Base-by-base conservation (phyloP, 2,888 invertebrate species). In the Sarcophaga subvicina region DNA sequence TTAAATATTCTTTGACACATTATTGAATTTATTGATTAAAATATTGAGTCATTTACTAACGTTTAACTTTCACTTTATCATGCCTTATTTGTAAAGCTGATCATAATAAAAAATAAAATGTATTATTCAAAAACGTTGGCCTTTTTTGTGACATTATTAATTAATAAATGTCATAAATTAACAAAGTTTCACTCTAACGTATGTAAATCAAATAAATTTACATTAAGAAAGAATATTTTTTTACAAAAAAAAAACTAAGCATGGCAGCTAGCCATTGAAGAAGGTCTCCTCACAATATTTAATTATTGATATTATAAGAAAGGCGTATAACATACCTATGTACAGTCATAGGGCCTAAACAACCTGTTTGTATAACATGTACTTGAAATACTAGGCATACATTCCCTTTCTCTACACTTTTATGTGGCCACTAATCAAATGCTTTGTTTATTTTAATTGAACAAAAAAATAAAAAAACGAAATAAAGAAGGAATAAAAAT, bases 111-210 rank as follows among this genome's bases (percentile, higher is more conserved):
- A 11, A 10, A 49, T 71, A 3, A n/a, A 10, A 49, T 71, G 3
- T 49, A 25, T 54, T 25, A 70, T 69, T 59, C 27, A 71, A 71
- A 37, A 60, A 59, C 37, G 27, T 59, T 27, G 14, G n/a, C 17
- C 25, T 71, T 71, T 70, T 71, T 71, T 71, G 27, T 71, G 20
- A 11, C 20, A 37, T 64, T 63, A 71, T 63, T 80, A 71, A 79
- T 79, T 71, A 63, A 71, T 54, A 71, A 79, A 37, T 4, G 70
- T 54, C 27, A 54, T 27, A 47, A 17, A 62, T 62, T 62, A 54
- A 59, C 25, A 63, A 54, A 79, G 49, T 12, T 78, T 60, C 59
- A 60, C n/a, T 11, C 10, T 3, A 37, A 4, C 37, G 20, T 27
- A 78, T 69, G 69, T 25, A 69, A 78, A 69, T 37, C 37, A n/a